phyloP scores from a whole-genome alignment of 1,140 invertebrate genomes.

The Drosophila bocqueti region DNA sequence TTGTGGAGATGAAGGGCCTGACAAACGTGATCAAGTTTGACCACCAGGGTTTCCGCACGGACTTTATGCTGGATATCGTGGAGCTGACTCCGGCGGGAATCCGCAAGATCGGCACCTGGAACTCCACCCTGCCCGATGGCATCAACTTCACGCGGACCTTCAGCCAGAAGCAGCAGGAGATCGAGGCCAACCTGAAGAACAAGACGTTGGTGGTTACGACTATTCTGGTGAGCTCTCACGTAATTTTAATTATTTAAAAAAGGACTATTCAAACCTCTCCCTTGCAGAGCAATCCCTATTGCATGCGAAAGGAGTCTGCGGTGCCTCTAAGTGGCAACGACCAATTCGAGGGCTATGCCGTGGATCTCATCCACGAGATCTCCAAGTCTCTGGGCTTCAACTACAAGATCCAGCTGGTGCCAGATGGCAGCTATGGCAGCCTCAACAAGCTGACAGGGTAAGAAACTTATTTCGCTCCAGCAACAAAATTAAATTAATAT shows the following conservation, averaged over 20 bases:
- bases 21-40: conserved; percentile 98
- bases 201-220: conserved; percentile 97
- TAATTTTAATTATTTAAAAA: not conserved
- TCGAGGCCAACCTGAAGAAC: conserved; percentile 95
- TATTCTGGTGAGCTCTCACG: conserved; percentile 90
- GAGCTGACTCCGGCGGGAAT: conserved; percentile 93
- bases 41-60: conserved; percentile 95
- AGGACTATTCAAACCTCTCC: not conserved
- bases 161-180: conserved; percentile 92
- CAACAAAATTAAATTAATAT: not conserved
- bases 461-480: not conserved
- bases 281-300: conserved; percentile 94
- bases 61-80: conserved; percentile 96
- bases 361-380: conserved; percentile 95
- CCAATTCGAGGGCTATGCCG: conserved; percentile 94
- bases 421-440: conserved; percentile 93
- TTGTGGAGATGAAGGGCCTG: conserved; percentile 95
- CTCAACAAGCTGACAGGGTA: conserved; percentile 89
- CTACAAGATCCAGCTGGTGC: conserved; percentile 93
- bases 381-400: conserved; percentile 95
- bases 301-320: conserved; percentile 94
- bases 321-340: conserved; percentile 93
- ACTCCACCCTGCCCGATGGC: conserved; percentile 90
- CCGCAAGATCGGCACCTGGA: conserved; percentile 95
- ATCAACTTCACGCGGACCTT: conserved; percentile 96